These are phyloP conservation scores for Drosophila tani DNA, from an alignment of 1,140 invertebrate species.

Conservation along the genomic window DNA sequence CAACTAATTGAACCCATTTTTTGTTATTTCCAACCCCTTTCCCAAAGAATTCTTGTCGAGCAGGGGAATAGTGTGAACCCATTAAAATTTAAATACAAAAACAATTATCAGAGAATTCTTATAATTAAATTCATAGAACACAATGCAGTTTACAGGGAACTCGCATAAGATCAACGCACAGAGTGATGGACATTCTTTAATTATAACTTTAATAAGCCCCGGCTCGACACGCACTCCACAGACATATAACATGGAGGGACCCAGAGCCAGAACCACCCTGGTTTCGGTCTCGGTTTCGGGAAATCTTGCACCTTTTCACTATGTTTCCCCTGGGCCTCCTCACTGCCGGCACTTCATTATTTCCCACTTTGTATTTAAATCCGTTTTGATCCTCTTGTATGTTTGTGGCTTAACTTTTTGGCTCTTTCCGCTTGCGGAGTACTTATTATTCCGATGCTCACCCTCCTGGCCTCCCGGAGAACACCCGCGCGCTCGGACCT, in stretches of 20 bases:
- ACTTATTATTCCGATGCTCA: constrained; percentile 20
- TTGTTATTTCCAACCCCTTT: constrained; percentile 28
- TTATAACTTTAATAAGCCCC: constrained; percentile 81
- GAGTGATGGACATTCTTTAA: constrained; percentile 69
- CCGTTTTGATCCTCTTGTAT: constrained; percentile 83
- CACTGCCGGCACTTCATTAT: constrained; percentile 74
- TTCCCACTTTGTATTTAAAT: constrained; percentile 83
- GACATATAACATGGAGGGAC: too few species aligned
- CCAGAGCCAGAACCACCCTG: constrained; percentile 41
- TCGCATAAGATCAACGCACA: constrained; percentile 13
- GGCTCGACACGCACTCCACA: constrained; percentile 58
- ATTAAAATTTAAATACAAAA: constrained; percentile 75
- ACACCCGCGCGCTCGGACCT: constrained; percentile 69
- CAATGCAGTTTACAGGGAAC: constrained; percentile 23
- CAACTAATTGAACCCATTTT: constrained; percentile 15
- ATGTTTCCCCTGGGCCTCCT: constrained; percentile 20
- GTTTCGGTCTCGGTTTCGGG: constrained; percentile 9
- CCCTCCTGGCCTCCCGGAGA: constrained; percentile 28
- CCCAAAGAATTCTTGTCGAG: constrained; percentile 5
- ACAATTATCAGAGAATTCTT: constrained; percentile 60
- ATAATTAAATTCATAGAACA: constrained; percentile 75
- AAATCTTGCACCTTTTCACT: constrained; percentile 51
- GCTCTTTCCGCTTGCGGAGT: constrained; percentile 68
- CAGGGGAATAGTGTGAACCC: constrained; percentile 66
- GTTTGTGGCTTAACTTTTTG: constrained; percentile 83